phyloP scores from a whole-genome alignment of 2,797 vertebrate species.

The Petrocephalus sullivani region DNA sequence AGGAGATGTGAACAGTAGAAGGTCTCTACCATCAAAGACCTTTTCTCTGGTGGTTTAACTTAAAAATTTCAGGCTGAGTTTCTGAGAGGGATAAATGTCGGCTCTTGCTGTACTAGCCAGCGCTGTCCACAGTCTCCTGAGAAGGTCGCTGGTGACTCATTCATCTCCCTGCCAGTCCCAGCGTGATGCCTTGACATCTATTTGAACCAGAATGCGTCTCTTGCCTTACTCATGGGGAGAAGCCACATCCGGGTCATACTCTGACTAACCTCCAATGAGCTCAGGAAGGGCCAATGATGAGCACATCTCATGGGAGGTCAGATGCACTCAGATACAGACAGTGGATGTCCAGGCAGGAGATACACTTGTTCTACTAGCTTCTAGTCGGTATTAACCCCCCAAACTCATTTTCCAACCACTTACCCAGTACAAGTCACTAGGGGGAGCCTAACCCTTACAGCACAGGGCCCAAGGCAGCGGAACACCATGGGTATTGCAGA shows the following conservation, averaged over 20 bases:
- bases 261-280: background rate
- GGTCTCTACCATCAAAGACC: background rate
- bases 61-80: background rate
- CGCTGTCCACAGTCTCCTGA: background rate
- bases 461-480: background rate
- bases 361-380: background rate
- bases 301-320: background rate
- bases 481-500: background rate
- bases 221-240: background rate
- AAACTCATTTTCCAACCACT: background rate
- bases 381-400: background rate
- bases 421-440: background rate
- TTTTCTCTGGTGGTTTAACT: slow-evolving; percentile 1
- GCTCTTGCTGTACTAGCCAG: background rate
- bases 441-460: background rate
- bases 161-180: background rate
- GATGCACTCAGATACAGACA: background rate
- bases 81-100: background rate
- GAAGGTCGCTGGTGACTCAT: background rate
- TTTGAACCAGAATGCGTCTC: background rate
- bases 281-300: background rate
- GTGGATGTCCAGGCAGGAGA: background rate
- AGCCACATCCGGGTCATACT: background rate
- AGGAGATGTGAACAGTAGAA: background rate
- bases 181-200: background rate